These are phyloP conservation scores for Sylvicapra grimmia DNA, from an alignment of 2,113 vertebrate genomes.

Conservation along the genomic window DNA sequence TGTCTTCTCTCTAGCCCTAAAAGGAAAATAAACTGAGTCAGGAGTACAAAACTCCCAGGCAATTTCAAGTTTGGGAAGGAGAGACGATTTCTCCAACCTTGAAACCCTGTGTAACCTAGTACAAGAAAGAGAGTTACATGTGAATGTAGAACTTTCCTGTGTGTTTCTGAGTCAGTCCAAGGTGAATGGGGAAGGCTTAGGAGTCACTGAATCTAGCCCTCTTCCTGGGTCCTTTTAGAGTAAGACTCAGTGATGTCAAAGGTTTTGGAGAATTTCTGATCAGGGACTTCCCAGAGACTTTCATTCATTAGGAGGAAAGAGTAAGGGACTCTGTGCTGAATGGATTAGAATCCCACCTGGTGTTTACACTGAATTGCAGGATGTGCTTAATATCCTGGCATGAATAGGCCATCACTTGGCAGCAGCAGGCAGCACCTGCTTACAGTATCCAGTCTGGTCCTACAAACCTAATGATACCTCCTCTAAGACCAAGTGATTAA, in stretches of 20 bases:
- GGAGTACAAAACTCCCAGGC: not conserved
- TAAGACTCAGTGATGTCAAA: not conserved
- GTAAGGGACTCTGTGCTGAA: not conserved
- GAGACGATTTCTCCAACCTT: not conserved
- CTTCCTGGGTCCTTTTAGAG: not conserved
- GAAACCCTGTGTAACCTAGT: not conserved
- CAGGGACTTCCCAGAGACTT: slow-evolving; percentile 39
- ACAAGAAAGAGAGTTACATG: not conserved
- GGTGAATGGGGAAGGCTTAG: not conserved
- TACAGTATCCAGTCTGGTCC: not conserved
- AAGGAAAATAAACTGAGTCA: not conserved
- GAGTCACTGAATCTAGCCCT: not conserved
- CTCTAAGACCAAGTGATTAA: not conserved
- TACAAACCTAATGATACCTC: not conserved
- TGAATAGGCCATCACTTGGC: slow-evolving; percentile 37
- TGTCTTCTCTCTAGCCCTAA: not conserved
- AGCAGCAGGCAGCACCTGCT: slow-evolving; percentile 38
- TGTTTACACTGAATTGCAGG: slow-evolving; percentile 64
- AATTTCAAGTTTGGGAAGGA: not conserved
- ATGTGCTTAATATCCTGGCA: slow-evolving; percentile 63
- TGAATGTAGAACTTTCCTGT: not conserved
- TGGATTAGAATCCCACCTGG: slow-evolving; percentile 64
- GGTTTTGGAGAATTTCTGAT: slow-evolving; percentile 15
- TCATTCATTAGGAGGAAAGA: slow-evolving; percentile 37
- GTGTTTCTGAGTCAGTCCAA: not conserved